A percentile compares a stretch with the other conserved stretches of the same genome.
These are phyloP conservation scores for Urocolius indicus DNA, from an alignment of 2,113 vertebrate genomes.

Conservation along the genomic window DNA sequence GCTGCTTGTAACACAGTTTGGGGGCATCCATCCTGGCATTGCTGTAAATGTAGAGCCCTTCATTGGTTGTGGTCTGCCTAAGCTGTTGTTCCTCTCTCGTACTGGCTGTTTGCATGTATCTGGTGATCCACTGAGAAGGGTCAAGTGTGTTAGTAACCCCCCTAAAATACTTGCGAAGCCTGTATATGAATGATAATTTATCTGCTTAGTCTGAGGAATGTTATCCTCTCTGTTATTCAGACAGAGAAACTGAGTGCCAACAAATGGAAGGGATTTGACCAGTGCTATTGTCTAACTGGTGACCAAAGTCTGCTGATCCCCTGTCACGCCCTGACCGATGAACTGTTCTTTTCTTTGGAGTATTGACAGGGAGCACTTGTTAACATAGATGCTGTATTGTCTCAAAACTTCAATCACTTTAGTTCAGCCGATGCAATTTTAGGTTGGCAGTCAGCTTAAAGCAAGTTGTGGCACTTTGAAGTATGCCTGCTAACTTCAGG, in stretches of 20 bases:
- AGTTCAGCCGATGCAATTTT: background rate
- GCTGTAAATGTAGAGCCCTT: background rate
- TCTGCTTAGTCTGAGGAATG: background rate
- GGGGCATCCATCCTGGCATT: background rate
- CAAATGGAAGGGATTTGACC: background rate
- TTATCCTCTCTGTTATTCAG: background rate
- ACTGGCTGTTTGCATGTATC: background rate
- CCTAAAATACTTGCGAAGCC: background rate
- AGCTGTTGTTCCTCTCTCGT: background rate
- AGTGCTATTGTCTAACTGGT: background rate
- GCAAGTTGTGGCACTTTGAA: background rate
- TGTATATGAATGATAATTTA: background rate
- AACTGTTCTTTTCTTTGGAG: background rate
- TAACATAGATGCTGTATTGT: background rate
- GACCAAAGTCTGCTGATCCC: background rate
- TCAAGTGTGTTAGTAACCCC: background rate
- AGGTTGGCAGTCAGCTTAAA: background rate
- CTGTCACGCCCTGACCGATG: background rate
- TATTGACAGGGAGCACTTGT: background rate
- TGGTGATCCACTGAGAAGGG: background rate
- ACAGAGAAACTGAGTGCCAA: background rate
- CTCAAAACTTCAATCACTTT: background rate
- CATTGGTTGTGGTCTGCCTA: fast-evolving
- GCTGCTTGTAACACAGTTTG: background rate
- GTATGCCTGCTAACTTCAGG: background rate